A percentile compares a stretch with the other conserved stretches of the same genome.
Evolutionary conservation across 2,888 invertebrate genomes (phyloP).

Genomic region (Cephus nigrinus): DNA sequence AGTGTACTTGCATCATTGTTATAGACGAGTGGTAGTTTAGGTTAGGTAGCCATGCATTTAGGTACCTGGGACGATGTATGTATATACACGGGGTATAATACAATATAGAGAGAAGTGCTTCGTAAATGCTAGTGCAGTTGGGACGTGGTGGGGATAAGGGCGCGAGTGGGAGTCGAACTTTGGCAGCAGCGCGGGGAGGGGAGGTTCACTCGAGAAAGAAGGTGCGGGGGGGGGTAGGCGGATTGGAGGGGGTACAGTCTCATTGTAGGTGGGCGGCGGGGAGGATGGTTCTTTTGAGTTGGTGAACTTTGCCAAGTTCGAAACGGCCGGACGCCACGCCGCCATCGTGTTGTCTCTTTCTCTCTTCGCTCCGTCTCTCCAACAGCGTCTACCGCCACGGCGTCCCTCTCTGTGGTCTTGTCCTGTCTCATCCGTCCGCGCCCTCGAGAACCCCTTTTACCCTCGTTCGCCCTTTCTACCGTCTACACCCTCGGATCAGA

Average conservation of each 20-base stretch:
- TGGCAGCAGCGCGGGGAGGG: not conserved
- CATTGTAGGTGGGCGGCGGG: conserved; percentile 3
- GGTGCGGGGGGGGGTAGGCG: not conserved
- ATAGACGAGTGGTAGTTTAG: not conserved
- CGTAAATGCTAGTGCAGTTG: not conserved
- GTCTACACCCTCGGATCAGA: conserved; percentile 15
- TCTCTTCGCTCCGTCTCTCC: conserved; percentile 5
- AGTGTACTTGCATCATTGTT: not conserved
- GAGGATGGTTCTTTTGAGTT: conserved; percentile 51
- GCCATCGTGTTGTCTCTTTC: conserved; percentile 37
- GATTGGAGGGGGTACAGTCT: not conserved
- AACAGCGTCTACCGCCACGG: conserved; percentile 20
- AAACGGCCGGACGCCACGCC: conserved; percentile 50
- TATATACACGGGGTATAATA: not conserved
- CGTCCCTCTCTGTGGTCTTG: conserved; percentile 29
- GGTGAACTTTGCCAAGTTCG: conserved; percentile 61
- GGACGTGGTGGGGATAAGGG: not conserved
- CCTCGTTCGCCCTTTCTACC: conserved; percentile 10
- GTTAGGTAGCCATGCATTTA: not conserved
- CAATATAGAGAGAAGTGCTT: not conserved
- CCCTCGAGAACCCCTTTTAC: conserved; percentile 21
- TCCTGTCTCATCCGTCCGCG: conserved; percentile 19
- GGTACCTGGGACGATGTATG: not conserved
- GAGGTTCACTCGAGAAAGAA: not conserved
- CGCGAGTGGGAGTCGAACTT: not conserved